Evolutionary conservation across 1,140 invertebrate genomes (phyloP).

Genomic region (Cecropterus lyciades): DNA sequence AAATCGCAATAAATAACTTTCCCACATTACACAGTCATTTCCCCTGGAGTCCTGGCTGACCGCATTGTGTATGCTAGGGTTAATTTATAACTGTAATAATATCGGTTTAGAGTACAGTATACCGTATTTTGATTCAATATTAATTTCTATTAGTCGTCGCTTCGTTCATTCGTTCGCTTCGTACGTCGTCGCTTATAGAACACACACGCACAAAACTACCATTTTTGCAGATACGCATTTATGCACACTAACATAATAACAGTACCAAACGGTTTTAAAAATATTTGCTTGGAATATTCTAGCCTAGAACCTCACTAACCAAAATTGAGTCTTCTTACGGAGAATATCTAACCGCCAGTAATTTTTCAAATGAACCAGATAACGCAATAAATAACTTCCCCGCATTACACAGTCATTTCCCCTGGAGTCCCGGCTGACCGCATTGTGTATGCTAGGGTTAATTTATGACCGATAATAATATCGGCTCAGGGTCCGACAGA

Average conservation of each 20-base stretch:
- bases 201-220: no score
- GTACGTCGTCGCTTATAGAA: no score
- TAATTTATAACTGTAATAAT: slow-evolving; percentile 26
- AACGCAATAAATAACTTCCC: slow-evolving; percentile 32
- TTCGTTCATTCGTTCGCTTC: no score
- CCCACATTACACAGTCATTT: slow-evolving; percentile 30
- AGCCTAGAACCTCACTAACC: no score
- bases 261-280: no score
- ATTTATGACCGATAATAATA: slow-evolving; percentile 32
- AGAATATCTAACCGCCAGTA: slow-evolving; percentile 17
- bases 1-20: slow-evolving; percentile 31
- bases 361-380: slow-evolving; percentile 31
- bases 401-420: slow-evolving; percentile 33
- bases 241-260: no score
- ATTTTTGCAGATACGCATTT: no score
- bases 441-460: slow-evolving; percentile 34
- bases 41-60: slow-evolving; percentile 23
- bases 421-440: slow-evolving; percentile 23
- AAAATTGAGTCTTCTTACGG: background rate
- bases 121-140: slow-evolving; percentile 6
- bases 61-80: slow-evolving; percentile 30
- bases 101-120: slow-evolving; percentile 8
- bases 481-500: slow-evolving; percentile 19
- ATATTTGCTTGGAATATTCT: no score
- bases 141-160: slow-evolving; percentile 26